phyloP scores from a whole-genome alignment of 2,888 invertebrate genomes.

The Pyralis farinalis region DNA sequence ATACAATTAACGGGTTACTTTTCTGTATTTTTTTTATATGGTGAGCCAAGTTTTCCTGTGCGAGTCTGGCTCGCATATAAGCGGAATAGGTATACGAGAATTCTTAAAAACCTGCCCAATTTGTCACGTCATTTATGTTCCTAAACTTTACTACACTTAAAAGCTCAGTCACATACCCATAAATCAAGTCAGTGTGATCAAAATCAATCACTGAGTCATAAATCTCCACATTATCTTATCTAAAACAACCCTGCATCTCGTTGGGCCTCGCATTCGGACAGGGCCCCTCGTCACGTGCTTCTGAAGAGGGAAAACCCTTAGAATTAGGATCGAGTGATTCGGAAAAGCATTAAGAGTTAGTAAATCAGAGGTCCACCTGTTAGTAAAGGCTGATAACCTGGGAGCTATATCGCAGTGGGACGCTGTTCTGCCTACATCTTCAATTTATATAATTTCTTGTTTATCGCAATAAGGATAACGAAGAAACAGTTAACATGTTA shows the following conservation, averaged over 20 bases:
- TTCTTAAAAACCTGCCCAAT: no score
- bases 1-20: no score
- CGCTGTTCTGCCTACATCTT: background rate
- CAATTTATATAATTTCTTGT: no score
- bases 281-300: conserved; percentile 58
- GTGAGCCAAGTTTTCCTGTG: no score
- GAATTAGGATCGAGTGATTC: conserved; percentile 61
- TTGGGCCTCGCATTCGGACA: conserved; percentile 34
- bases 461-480: no score
- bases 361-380: conserved; percentile 73
- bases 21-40: no score
- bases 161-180: conserved; percentile 19
- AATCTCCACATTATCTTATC: conserved; percentile 39
- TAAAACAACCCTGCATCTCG: conserved; percentile 43
- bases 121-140: no score
- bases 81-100: no score
- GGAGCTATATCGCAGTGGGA: background rate
- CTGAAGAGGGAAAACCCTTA: conserved; percentile 67
- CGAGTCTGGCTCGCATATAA: no score
- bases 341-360: conserved; percentile 66
- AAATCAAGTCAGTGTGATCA: conserved; percentile 35
- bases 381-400: conserved; percentile 35
- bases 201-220: conserved; percentile 57
- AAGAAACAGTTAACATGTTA: no score
- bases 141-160: background rate